Conservation (phyloP, 1,140 invertebrate genomes). For the Ctenoplectra terminalis region DNA sequence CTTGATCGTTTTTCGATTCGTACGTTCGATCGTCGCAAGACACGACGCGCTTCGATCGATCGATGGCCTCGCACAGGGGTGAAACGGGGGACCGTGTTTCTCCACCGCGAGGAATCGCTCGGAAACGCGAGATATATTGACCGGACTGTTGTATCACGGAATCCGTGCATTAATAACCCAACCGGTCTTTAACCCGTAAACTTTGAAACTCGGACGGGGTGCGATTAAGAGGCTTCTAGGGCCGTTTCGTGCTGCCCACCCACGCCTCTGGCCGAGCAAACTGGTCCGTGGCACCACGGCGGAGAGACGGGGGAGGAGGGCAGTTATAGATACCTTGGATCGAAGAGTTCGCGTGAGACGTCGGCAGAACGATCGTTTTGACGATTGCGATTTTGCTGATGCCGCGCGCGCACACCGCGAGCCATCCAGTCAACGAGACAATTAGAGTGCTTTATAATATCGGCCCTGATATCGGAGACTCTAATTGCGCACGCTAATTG, state of each 20-base stretch:
- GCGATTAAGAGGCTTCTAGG: slow-evolving; percentile 76
- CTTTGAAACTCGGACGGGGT: slow-evolving; percentile 75
- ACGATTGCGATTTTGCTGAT: slow-evolving; percentile 61
- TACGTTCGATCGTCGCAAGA: no score
- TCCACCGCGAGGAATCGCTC: slow-evolving; percentile 62
- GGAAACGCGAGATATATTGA: slow-evolving; percentile 75
- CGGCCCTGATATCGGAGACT: slow-evolving; percentile 45
- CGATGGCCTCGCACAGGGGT: slow-evolving; percentile 4
- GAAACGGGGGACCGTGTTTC: slow-evolving; percentile 17
- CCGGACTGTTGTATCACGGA: slow-evolving; percentile 70
- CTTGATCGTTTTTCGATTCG: no score
- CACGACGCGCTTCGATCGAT: slow-evolving; percentile 45
- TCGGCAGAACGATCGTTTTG: slow-evolving; percentile 65
- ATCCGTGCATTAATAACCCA: slow-evolving; percentile 77
- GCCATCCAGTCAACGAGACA: slow-evolving; percentile 60
- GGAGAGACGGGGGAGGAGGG: slow-evolving; percentile 4
- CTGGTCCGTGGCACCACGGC: slow-evolving; percentile 35
- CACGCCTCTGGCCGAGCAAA: slow-evolving; percentile 29
- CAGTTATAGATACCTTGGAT: slow-evolving; percentile 63
- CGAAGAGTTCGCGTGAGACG: slow-evolving; percentile 68
- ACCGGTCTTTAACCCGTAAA: slow-evolving; percentile 74
- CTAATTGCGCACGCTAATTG: slow-evolving; percentile 46
- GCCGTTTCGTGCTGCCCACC: slow-evolving; percentile 66
- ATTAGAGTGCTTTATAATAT: slow-evolving; percentile 66
- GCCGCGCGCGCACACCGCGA: slow-evolving; percentile 27